Base-by-base conservation (phyloP, 2,113 vertebrate species). In the Amphiprion percula region DNA sequence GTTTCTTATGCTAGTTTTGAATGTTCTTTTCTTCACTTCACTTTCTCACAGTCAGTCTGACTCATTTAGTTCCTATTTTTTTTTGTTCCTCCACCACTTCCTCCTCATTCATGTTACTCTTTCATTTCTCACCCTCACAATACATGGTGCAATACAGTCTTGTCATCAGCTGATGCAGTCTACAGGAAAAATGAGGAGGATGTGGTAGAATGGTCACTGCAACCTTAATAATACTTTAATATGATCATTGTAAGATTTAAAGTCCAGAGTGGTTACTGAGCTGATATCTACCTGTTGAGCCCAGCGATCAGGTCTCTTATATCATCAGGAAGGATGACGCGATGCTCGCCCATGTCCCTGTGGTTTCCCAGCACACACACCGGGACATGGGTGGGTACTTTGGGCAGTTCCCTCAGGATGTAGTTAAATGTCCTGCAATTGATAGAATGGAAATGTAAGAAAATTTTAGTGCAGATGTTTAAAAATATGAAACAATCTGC, bases 281-380 rank as follows among this genome's bases (percentile, higher is more conserved):
- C 19, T 9, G 44, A 44, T 17, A 19, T 52, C 19, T 88, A 99
- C 98, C 98, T 96, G 96, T 98, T 96, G 0, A 99, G 94, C 67
- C 93, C 94, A 62, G 95, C 93, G 0, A 99, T 97, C 83, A 98
- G 95, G 63, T 97, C 95, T 10, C 97, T 94, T 74, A 99, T 97
- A 0, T 99, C 97, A 0, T 97, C 94, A 0, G 98, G 98, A 50
- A 99, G 95, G 72, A 99, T 95, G 82, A 99, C 97, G 0, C 98
- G 95, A 81, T 99, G 98, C 83, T 99, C 97, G 0, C 98, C 98
- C 98, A 99, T 99, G 93, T 99, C 98, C 0, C 98, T 94, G 91
- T 97, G 96, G 90, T 99, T 99, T 16, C 98, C 98, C 70, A 99
- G 92, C 79, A 99, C 97, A 0, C 98, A 99, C 79, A 99, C 98